These are phyloP conservation scores for Sebastolobus alascanus DNA, from an alignment of 2,797 vertebrate genomes.

Conservation along the genomic window DNA sequence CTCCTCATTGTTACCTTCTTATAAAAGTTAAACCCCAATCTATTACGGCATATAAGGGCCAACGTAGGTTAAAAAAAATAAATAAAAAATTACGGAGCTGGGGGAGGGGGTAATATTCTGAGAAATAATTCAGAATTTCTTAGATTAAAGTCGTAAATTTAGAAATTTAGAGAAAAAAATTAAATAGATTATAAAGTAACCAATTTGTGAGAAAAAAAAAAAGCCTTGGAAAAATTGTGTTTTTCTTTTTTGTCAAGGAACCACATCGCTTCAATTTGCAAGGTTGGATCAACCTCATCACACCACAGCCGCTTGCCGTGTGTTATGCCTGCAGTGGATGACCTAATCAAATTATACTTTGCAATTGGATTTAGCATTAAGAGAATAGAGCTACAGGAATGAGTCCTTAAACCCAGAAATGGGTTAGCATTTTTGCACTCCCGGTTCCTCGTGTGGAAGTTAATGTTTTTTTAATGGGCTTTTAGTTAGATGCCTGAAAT, in stretches of 20 bases:
- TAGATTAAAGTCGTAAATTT: neutral
- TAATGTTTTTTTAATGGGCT: too few relatives aligned
- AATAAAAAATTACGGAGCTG: neutral
- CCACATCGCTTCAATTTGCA: neutral
- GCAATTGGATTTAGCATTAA: neutral
- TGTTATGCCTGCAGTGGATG: fast-evolving
- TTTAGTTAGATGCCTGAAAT: too few relatives aligned
- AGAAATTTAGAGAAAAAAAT: neutral
- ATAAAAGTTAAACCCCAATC: neutral
- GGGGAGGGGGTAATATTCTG: neutral
- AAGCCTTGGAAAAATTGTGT: fast-evolving
- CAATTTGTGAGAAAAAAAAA: neutral
- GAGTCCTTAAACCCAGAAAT: too few relatives aligned
- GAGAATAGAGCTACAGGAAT: too few relatives aligned
- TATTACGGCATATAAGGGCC: neutral
- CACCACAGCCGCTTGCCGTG: neutral
- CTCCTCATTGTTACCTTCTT: neutral
- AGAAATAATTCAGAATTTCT: neutral
- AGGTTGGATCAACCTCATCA: neutral
- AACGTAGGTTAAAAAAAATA: neutral
- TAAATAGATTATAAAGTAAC: neutral
- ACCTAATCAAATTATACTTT: neutral
- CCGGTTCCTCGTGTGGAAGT: too few relatives aligned
- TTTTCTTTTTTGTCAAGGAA: neutral
- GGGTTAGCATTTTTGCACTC: too few relatives aligned